These are phyloP conservation scores for Gambusia yucatana DNA, from an alignment of 2,797 vertebrate genomes.

Conservation along the genomic window DNA sequence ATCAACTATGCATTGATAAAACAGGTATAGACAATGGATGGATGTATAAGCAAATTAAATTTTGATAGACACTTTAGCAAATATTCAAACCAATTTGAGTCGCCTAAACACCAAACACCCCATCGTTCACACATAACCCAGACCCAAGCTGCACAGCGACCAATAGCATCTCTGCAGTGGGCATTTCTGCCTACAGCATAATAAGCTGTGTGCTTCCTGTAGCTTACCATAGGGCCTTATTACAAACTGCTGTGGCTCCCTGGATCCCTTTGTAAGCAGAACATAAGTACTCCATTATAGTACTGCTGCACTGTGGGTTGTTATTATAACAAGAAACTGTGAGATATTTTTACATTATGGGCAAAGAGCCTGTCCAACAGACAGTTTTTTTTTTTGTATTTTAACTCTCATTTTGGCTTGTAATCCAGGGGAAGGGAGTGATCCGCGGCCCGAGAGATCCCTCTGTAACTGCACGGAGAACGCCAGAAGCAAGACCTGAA, in stretches of 20 bases:
- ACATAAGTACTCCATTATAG: slow-evolving; percentile 18
- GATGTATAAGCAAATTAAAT: not conserved
- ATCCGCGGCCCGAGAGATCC: slow-evolving; percentile 46
- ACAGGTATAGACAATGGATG: not conserved
- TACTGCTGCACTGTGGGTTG: slow-evolving; percentile 14
- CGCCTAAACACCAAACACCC: not conserved
- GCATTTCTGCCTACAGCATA: slow-evolving; percentile 9
- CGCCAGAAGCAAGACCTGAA: slow-evolving; percentile 65
- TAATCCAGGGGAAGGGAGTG: slow-evolving; percentile 33
- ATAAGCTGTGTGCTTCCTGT: slow-evolving; percentile 9
- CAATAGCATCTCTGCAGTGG: not conserved
- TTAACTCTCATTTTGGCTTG: slow-evolving; percentile 37
- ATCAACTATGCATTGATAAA: not conserved
- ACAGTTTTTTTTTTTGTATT: slow-evolving; percentile 8
- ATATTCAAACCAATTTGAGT: not conserved
- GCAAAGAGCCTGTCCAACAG: slow-evolving; percentile 12
- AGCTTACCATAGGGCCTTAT: slow-evolving; percentile 13
- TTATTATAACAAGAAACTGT: slow-evolving; percentile 17
- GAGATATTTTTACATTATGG: slow-evolving; percentile 32
- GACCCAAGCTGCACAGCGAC: not conserved
- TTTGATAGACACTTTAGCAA: not conserved
- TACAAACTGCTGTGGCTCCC: slow-evolving; percentile 20
- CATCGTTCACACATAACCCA: not conserved
- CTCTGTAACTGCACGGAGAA: slow-evolving; percentile 53
- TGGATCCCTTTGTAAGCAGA: slow-evolving; percentile 17